Conservation (phyloP, 2,113 vertebrate genomes). For the Corythaeola cristata region DNA sequence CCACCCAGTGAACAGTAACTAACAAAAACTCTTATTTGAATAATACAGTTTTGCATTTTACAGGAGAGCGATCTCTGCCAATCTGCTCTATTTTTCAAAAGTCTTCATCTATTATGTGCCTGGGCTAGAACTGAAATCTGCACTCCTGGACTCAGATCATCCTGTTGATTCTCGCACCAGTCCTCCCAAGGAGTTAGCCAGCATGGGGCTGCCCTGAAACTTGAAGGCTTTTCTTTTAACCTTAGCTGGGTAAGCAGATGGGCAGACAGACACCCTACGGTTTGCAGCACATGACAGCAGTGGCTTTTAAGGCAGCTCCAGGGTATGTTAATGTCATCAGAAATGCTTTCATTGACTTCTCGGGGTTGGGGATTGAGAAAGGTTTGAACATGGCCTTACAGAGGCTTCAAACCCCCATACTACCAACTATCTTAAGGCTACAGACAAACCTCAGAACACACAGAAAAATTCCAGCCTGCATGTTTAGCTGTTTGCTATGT, state of each 20-base stretch:
- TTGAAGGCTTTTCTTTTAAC: not conserved
- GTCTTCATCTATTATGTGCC: accelerated
- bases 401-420: not conserved
- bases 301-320: not conserved
- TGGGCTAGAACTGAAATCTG: not conserved
- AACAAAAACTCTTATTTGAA: not conserved
- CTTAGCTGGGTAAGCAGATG: not conserved
- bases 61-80: not conserved
- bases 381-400: not conserved
- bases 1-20: not conserved
- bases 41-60: not conserved
- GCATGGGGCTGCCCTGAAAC: not conserved
- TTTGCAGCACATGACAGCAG: not conserved
- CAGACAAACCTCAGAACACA: not conserved
- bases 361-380: not conserved
- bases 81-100: not conserved
- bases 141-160: not conserved
- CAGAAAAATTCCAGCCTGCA: not conserved
- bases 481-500: not conserved
- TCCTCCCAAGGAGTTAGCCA: not conserved
- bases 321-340: not conserved
- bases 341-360: not conserved
- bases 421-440: not conserved
- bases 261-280: not conserved
- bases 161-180: not conserved